Evolutionary conservation across 2,888 invertebrate genomes (phyloP), one percentile per base, ranked within the genome.

Genomic region (Drosophila leonis): DNA sequence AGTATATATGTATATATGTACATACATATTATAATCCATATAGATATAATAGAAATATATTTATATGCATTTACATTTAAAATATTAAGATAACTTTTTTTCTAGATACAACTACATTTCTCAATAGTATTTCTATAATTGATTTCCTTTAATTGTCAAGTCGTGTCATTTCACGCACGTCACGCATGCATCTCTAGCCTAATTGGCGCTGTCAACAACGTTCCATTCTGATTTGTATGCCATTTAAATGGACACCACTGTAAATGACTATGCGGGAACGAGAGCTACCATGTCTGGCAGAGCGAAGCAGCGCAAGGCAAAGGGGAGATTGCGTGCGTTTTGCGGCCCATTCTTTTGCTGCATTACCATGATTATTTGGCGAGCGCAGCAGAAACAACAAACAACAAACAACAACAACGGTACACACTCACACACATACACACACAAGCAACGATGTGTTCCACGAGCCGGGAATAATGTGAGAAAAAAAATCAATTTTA

Each of bases 401-500:
- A n/a, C n/a, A n/a, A n/a, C n/a, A n/a, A 60, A 46, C 37, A 55
- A 20, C 18, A 49, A 29, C n/a, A 46, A n/a, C 10, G 20, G 4
- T n/a, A n/a, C 15, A 52, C 52, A 37, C 27, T 2, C 37, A 27
- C 52, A 52, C 35, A 52, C 52, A 27, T 15, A 20, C 27, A n/a
- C 24, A n/a, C 12, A 39, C 37, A 29, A 12, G 33, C 31, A 31
- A 5, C 31, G 31, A 15, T 33, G 18, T 33, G 42, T 46, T 59
- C 51, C 56, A 39, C 52, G 56, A 59, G 61, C 57, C 57, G 54
- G 27, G 52, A 49, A 70, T 37, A 51, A 49, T 41, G 44, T 31
- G 27, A 56, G 55, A 64, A 64, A 71, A 81, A 81, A 82, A 82
- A 82, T 85, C 85, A 85, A 82, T 85, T 82, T 75, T 70, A 82